These are phyloP conservation scores for Spilosoma lubricipeda DNA, from an alignment of 2,888 invertebrate species.

Conservation along the genomic window DNA sequence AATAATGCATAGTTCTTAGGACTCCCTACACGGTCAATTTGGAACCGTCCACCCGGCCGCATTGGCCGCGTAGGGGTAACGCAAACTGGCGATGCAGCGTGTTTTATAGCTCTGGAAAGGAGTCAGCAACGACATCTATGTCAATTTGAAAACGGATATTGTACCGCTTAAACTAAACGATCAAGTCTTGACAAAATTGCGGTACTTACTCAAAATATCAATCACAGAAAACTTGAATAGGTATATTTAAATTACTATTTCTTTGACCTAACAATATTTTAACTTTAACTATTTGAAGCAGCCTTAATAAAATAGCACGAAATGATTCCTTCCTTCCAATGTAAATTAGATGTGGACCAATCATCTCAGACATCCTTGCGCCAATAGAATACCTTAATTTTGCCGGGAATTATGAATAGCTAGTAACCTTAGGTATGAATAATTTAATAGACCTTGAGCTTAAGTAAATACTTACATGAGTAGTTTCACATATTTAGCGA, in stretches of 20 bases:
- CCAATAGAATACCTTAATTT: not conserved
- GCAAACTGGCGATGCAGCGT: not conserved
- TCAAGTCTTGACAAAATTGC: not conserved
- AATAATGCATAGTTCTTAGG: conserved; percentile 10
- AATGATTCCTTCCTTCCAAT: not conserved
- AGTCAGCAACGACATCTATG: conserved; percentile 12
- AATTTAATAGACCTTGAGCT: not conserved
- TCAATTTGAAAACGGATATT: not conserved
- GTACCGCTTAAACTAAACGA: not conserved
- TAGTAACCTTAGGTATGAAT: not conserved
- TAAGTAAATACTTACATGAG: not conserved
- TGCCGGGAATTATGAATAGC: not conserved
- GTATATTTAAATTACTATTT: not conserved
- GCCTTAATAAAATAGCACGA: not conserved
- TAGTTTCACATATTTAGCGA: not conserved
- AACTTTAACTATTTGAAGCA: not conserved
- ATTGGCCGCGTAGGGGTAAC: conserved; percentile 16
- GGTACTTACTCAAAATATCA: no score
- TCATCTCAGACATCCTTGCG: not conserved
- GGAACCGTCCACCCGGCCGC: conserved; percentile 13
- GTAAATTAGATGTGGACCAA: not conserved
- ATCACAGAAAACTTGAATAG: no score
- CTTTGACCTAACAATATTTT: not conserved
- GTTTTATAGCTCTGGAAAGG: conserved; percentile 1
- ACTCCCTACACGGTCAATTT: conserved; percentile 20